phyloP scores from a whole-genome alignment of 2,797 vertebrate species.

The Sebastes minor region DNA sequence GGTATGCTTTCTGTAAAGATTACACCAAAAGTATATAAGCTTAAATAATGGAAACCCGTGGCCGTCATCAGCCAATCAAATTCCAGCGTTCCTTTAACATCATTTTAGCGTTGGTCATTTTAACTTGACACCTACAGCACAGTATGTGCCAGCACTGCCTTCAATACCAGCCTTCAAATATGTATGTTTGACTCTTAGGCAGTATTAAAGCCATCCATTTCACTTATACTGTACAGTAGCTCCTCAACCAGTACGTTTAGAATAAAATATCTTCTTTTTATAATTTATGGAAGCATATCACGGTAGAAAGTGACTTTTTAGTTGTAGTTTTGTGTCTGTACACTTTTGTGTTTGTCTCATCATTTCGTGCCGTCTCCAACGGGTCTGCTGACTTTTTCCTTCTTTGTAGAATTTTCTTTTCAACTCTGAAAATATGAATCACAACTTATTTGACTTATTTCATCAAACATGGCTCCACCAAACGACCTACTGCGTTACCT shows the following conservation, averaged over 20 bases:
- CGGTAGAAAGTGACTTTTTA: background rate
- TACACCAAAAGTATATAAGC: background rate
- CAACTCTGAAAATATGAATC: too few relatives aligned
- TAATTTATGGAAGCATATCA: background rate
- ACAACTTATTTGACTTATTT: background rate
- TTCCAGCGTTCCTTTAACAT: background rate
- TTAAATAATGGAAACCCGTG: background rate
- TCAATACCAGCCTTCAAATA: background rate
- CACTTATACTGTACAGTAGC: too few relatives aligned
- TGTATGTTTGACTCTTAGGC: background rate
- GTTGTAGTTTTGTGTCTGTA: background rate
- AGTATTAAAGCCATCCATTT: background rate
- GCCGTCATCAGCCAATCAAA: background rate
- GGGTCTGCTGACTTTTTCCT: background rate
- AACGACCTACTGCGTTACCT: background rate
- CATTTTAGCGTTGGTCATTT: background rate
- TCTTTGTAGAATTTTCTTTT: background rate
- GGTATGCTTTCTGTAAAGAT: background rate
- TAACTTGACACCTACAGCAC: background rate
- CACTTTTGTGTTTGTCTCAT: background rate
- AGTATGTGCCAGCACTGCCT: background rate
- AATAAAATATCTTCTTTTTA: background rate
- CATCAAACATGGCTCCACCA: background rate
- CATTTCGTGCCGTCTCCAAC: background rate
- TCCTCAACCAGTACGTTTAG: background rate